phyloP scores from a whole-genome alignment of 2,888 invertebrate genomes.

The Desoria tigrina region DNA sequence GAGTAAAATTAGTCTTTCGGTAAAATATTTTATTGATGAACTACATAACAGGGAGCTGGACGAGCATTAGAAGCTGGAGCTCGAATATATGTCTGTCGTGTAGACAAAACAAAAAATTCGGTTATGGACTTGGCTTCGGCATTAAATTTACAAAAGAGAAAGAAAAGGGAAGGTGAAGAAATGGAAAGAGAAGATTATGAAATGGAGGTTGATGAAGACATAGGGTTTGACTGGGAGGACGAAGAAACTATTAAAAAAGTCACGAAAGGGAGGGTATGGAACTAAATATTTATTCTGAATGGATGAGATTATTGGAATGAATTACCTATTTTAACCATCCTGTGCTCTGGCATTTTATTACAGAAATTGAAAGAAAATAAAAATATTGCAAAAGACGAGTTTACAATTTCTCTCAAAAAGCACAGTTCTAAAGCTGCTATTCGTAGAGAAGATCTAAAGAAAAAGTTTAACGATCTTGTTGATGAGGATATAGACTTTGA shows the following conservation, averaged over 20 bases:
- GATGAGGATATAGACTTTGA: slow-evolving; percentile 48
- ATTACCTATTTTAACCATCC: not conserved
- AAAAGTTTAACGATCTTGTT: slow-evolving; percentile 41
- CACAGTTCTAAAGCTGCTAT: slow-evolving; percentile 46
- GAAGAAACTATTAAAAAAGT: slow-evolving; percentile 17
- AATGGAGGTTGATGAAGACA: slow-evolving; percentile 1
- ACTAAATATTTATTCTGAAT: too few relatives aligned
- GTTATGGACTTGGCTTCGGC: slow-evolving; percentile 44
- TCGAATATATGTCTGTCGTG: slow-evolving; percentile 50
- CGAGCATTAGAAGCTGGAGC: slow-evolving; percentile 48
- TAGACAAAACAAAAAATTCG: slow-evolving; percentile 46
- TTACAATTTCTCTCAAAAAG: slow-evolving; percentile 43
- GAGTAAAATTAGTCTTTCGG: not conserved
- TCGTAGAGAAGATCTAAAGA: slow-evolving; percentile 38
- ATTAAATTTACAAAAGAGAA: slow-evolving; percentile 33
- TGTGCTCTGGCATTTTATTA: not conserved
- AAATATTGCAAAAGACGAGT: slow-evolving; percentile 40
- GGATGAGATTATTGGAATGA: too few relatives aligned
- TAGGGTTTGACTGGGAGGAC: not conserved
- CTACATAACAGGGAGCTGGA: slow-evolving; percentile 38
- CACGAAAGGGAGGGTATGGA: not conserved
- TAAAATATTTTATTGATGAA: not conserved
- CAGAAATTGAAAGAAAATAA: slow-evolving; percentile 11
- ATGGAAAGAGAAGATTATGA: slow-evolving; percentile 15
- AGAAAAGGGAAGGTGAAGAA: slow-evolving; percentile 20